Conservation (phyloP, 2,888 invertebrate genomes). For the Dione juno region DNA sequence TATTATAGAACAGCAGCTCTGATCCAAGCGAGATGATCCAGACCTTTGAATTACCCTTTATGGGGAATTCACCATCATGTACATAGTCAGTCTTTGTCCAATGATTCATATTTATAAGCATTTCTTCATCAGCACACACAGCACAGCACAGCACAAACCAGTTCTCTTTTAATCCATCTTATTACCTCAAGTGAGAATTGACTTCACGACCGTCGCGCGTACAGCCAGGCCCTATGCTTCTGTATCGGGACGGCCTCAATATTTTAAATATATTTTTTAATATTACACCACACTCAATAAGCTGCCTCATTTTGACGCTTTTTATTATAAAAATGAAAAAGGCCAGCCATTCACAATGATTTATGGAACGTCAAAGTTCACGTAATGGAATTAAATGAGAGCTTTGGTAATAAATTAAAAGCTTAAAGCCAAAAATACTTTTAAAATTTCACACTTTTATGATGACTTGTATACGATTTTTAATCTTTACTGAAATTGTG, state of each 20-base stretch:
- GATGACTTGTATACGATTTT: neutral
- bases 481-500: neutral
- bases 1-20: too few relatives aligned
- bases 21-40: too few relatives aligned
- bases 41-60: too few relatives aligned
- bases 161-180: too few relatives aligned
- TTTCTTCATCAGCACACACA: too few relatives aligned
- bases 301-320: constrained; percentile 25
- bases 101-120: too few relatives aligned
- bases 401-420: constrained; percentile 27
- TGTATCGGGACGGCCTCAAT: neutral
- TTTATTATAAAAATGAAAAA: constrained; percentile 16
- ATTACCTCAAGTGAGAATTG: too few relatives aligned
- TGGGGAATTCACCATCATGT: too few relatives aligned
- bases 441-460: constrained; percentile 12
- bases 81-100: too few relatives aligned
- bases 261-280: neutral
- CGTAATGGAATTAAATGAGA: constrained; percentile 38
- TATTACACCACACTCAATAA: constrained; percentile 1
- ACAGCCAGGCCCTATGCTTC: neutral
- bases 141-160: too few relatives aligned
- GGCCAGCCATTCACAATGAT: constrained; percentile 29
- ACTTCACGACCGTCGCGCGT: neutral
- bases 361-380: constrained; percentile 26
- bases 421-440: constrained; percentile 32